These are phyloP conservation scores for Penaeus chinensis DNA, from an alignment of 1,140 invertebrate genomes.

Conservation along the genomic window DNA sequence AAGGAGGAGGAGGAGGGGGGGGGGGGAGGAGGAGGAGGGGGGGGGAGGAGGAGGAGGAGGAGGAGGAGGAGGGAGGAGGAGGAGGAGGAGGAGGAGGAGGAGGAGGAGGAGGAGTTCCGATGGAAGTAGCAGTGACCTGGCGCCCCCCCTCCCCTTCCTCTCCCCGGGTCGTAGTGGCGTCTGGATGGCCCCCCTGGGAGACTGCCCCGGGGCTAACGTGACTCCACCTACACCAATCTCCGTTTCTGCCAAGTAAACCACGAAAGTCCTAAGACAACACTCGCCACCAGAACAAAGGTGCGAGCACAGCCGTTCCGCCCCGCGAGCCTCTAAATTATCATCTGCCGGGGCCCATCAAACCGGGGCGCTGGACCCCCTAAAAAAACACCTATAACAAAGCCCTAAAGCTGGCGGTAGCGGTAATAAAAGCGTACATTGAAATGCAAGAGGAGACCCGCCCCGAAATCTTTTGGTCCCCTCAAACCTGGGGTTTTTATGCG, in stretches of 20 bases:
- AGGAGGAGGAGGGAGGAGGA: background rate
- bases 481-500: slow-evolving; percentile 23
- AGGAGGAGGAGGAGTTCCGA: background rate
- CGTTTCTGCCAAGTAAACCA: background rate
- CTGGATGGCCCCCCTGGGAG: background rate
- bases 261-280: too few species aligned
- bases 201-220: background rate
- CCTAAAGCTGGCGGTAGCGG: background rate
- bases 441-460: slow-evolving; percentile 2
- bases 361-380: too few species aligned
- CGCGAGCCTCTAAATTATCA: too few species aligned
- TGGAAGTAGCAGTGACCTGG: slow-evolving; percentile 17
- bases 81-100: background rate
- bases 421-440: slow-evolving; percentile 32
- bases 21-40: too few species aligned
- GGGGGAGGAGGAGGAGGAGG: too few species aligned
- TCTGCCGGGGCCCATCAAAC: too few species aligned
- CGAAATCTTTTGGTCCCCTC: slow-evolving; percentile 7
- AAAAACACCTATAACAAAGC: too few species aligned
- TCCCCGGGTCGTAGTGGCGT: background rate
- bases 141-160: too few species aligned
- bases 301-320: too few species aligned
- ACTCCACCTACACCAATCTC: slow-evolving; percentile 6
- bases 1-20: too few species aligned
- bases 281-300: too few species aligned